Evolutionary conservation across 2,113 vertebrate genomes (phyloP), one percentile per base, ranked within the genome.

Genomic region (Leptobrachium ailaonicum): DNA sequence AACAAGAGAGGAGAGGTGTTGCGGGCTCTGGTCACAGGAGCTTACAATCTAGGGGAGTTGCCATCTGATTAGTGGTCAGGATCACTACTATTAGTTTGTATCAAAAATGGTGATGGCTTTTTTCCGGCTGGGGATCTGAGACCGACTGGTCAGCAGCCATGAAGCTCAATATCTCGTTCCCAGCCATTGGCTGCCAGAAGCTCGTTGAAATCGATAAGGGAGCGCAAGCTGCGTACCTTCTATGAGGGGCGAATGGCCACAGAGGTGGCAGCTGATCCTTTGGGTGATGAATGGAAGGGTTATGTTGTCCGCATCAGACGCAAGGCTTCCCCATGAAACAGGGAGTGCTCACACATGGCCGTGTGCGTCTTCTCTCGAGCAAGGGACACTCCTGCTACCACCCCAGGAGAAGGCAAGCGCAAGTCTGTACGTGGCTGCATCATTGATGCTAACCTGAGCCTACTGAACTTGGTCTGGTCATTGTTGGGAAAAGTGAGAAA

Each of bases 301-400:
- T 99, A 99, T 0, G 92, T 98, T 77, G 98, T 99, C 58, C 95
- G 98, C n/a, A 98, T 99, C 91, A 99, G 98, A 99, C 96, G 58
- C 98, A 99, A 77, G 98, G 98, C 32, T 99, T 99, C 85, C 97
- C 98, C 82, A 99, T 99, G 97, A 99, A 99, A 87, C 97, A 99
- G 43, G 97, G 97, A 4, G 96, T 99, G 67, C 85, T 99, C 85
- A 98, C 98, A 1, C 95, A 98, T 0, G 95, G 96, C 2, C 96
- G 98, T 2, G 98, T 99, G 69, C 97, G 98, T 58, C 93, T 99
- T 45, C 92, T 99, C 8, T 94, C 99, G 81, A 98, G 96, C 88
- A 99, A 99, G 89, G 97, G 98, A 9, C 97, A 99, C 82, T 99
- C 98, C 71, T 99, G 97, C 86, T 99, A 98, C 41, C 94, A 97